phyloP scores from a whole-genome alignment of 2,888 invertebrate genomes.

The Anticlea derivata region DNA sequence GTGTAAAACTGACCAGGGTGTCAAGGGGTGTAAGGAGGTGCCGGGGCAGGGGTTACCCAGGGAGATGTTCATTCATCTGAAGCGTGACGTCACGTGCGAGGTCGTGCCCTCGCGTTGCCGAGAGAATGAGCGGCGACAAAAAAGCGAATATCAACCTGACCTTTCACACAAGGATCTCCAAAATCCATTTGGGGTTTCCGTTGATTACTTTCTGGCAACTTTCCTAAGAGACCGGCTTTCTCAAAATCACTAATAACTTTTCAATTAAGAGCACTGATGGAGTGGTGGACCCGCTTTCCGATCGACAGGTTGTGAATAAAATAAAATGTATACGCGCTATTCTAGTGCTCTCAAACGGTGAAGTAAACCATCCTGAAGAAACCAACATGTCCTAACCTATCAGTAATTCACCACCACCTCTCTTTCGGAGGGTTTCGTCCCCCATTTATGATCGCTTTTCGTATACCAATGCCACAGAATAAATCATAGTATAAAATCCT shows the following conservation, averaged over 20 bases:
- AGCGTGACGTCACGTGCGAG: slow-evolving; percentile 73
- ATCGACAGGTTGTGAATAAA: too few species aligned
- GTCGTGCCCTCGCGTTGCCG: slow-evolving; percentile 68
- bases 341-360: too few species aligned
- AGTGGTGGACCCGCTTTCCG: too few species aligned
- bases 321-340: too few species aligned
- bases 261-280: too few species aligned
- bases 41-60: slow-evolving; percentile 42
- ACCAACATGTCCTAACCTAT: slow-evolving; percentile 1
- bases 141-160: slow-evolving; percentile 52
- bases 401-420: slow-evolving; percentile 24
- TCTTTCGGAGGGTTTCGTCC: slow-evolving; percentile 24
- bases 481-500: not conserved
- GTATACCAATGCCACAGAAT: slow-evolving; percentile 19
- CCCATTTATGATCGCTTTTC: slow-evolving; percentile 30
- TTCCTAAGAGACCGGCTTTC: too few species aligned
- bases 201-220: slow-evolving; percentile 22
- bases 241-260: too few species aligned
- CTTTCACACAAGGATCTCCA: slow-evolving; percentile 37
- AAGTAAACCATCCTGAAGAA: too few species aligned
- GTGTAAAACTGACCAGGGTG: slow-evolving; percentile 58
- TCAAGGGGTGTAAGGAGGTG: slow-evolving; percentile 39
- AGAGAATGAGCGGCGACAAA: slow-evolving; percentile 54
- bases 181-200: slow-evolving; percentile 21
- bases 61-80: slow-evolving; percentile 76